These are phyloP conservation scores for Bambusicola thoracicus DNA, from an alignment of 2,113 vertebrate genomes.

Conservation along the genomic window DNA sequence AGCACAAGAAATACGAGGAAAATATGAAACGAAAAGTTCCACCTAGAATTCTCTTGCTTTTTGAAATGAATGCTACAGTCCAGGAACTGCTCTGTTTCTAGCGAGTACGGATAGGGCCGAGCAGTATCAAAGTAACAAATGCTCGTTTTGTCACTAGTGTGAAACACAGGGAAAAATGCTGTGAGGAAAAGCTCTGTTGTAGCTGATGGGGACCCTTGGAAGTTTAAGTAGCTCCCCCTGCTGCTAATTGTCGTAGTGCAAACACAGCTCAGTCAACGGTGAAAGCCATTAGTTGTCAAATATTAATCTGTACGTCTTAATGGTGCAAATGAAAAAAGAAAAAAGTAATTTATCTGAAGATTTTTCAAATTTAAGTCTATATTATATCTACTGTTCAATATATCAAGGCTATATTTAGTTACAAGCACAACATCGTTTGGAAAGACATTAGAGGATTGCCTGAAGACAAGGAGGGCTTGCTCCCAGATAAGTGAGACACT, in stretches of 20 bases:
- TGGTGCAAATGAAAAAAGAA: background rate
- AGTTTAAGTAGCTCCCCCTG: conserved; percentile 45
- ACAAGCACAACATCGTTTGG: background rate
- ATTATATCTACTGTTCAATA: background rate
- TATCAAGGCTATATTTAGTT: background rate
- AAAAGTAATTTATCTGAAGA: background rate
- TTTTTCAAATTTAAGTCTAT: background rate
- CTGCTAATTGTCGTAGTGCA: background rate
- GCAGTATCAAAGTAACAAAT: background rate
- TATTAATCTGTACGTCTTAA: background rate
- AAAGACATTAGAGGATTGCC: background rate
- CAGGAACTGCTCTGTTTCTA: background rate
- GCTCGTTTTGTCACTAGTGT: background rate
- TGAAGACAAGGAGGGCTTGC: accelerated
- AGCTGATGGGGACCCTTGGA: background rate
- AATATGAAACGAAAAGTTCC: background rate
- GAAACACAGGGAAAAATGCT: background rate
- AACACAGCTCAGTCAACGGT: background rate
- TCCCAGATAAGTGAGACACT: background rate
- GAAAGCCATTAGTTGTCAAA: background rate
- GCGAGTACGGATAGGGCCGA: background rate
- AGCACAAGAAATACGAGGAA: background rate
- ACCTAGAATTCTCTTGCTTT: background rate
- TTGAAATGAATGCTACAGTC: background rate
- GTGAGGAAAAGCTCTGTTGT: background rate